Conservation (phyloP, 1,140 invertebrate species). For the Capitella teleta region DNA sequence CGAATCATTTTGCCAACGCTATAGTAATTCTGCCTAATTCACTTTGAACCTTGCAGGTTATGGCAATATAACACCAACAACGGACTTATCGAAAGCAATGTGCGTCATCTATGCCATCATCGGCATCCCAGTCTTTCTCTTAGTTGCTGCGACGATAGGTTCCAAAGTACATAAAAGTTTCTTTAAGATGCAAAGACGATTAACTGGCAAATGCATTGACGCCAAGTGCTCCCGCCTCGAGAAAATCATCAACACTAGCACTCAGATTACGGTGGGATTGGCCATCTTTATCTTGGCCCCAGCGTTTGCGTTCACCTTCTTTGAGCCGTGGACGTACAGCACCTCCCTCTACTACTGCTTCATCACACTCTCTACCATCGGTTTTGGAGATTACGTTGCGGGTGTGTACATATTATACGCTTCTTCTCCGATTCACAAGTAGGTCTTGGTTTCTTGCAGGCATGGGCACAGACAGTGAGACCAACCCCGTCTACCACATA, state of each 20-base stretch:
- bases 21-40: no score
- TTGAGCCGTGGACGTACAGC: slow-evolving; percentile 95
- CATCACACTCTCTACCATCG: slow-evolving; percentile 94
- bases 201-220: slow-evolving; percentile 33
- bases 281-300: slow-evolving; percentile 90
- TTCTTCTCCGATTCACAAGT: no score
- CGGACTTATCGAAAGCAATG: slow-evolving; percentile 38
- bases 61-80: slow-evolving; percentile 46
- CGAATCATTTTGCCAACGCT: no score
- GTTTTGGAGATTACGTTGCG: slow-evolving; percentile 57
- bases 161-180: slow-evolving; percentile 41
- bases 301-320: slow-evolving; percentile 85
- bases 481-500: no score
- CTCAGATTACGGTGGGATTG: slow-evolving; percentile 85
- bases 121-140: slow-evolving; percentile 38
- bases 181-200: slow-evolving; percentile 35
- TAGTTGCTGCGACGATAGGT: slow-evolving; percentile 44
- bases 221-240: slow-evolving; percentile 54
- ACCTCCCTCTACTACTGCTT: slow-evolving; percentile 99
- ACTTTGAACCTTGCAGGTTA: slow-evolving; percentile 46
- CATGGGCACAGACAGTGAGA: no score
- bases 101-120: slow-evolving; percentile 41
- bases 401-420: no score
- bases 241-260: slow-evolving; percentile 92
- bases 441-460: no score